Percentiles rank a stretch among this genome's conserved stretches.
Evolutionary conservation across 2,888 invertebrate species (phyloP).

Genomic region (Drosophila lacicola): DNA sequence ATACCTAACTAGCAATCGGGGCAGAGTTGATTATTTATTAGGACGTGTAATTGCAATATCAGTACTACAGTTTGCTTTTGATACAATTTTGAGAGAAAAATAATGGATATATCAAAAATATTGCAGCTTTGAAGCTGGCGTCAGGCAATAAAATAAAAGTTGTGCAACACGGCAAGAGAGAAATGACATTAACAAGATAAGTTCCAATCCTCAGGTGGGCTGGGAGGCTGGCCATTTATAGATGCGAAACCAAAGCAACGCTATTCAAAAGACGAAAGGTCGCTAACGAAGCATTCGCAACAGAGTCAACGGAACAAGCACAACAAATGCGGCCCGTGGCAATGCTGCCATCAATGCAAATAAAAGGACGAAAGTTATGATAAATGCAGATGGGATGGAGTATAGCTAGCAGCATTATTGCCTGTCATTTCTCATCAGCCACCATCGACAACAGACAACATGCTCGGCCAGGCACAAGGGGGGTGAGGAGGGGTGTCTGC

Average conservation of each 20-base stretch:
- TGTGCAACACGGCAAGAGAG: constrained; percentile 6
- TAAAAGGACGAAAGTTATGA: constrained; percentile 75
- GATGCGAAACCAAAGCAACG: constrained; percentile 63
- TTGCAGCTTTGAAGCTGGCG: no score
- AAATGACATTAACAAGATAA: constrained; percentile 29
- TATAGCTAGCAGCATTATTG: constrained; percentile 74
- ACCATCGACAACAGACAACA: constrained; percentile 37
- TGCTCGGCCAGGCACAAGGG: background rate
- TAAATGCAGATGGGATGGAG: constrained; percentile 80
- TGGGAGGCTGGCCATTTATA: constrained; percentile 21
- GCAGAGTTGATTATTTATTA: background rate
- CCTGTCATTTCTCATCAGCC: constrained; percentile 79
- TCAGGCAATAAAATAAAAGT: constrained; percentile 20
- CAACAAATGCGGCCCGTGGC: constrained; percentile 36
- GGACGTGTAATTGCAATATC: background rate
- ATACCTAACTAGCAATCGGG: background rate
- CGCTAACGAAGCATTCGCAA: constrained; percentile 49
- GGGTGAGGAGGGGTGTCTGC: constrained; percentile 16
- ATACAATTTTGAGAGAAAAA: no score
- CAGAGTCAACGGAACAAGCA: constrained; percentile 16
- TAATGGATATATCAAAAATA: no score
- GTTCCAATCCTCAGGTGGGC: constrained; percentile 37
- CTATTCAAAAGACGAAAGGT: constrained; percentile 41
- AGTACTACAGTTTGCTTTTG: no score
- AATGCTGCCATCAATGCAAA: constrained; percentile 61